Evolutionary conservation across 2,113 vertebrate species (phyloP), one percentile per base, ranked within the genome.

Genomic region (Malurus melanocephalus): DNA sequence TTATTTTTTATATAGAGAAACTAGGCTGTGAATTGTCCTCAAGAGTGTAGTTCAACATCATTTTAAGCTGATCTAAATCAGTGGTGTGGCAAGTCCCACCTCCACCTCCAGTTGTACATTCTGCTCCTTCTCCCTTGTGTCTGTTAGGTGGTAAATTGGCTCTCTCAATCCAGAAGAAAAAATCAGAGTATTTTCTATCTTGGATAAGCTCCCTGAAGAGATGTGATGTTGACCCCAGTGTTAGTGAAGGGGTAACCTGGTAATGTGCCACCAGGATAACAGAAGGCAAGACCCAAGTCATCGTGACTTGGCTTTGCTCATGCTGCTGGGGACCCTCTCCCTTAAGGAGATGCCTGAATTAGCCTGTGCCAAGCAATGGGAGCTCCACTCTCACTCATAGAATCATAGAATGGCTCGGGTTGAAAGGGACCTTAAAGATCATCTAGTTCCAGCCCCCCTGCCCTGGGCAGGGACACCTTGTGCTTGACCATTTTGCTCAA

Each of bases 1-100:
- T 94, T 84, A 51, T 71, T 92, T 88, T 95, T 95, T 86, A 85
- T 92, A 61, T 30, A 66, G 78, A 87, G 88, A 93, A 95, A 88
- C 62, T 35, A 65, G 71, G 66, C 74, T 92, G 87, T 28, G 84
- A 92, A 94, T 90, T 3, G 3, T 74, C 80, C 93, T 79, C 92
- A 43, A 20, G 92, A 61, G 90, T 79, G 59, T 66, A 72, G 62
- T 95, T 95, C 78, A 84, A 53, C 71, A 81, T 49, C 38, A 81
- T 87, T 94, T 90, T 69, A 90, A 88, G 46, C 66, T 88, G 80
- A 81, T 92, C 71, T 81, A 87, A 93, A 62, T 76, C 71, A 90
- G 84, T 57, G 84, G 74, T 81, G 80, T 88, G 84, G 84, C 66
- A 93, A 94, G 69, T 84, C 74, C 84, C 80, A 86, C 86, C 79